Base-by-base conservation (phyloP, 2,113 vertebrate genomes). In the Mola mola region DNA sequence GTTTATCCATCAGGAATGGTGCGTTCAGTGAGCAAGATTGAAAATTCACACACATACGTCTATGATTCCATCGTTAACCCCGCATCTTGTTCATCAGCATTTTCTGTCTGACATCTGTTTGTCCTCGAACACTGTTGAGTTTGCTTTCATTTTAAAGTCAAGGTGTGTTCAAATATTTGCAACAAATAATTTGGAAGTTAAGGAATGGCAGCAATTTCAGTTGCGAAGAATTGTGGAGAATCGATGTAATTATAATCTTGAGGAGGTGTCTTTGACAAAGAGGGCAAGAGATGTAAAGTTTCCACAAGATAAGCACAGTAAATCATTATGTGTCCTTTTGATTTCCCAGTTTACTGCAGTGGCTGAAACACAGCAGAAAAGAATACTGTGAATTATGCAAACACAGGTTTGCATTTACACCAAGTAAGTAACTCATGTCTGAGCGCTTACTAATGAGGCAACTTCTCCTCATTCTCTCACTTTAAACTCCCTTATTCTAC, bases 321-420 rank as follows among this genome's bases (percentile, higher is more conserved):
- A 43, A 52, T 65, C 25, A 49, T 11, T 0, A 4, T 2, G 4
- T 69, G n/a, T 62, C 4, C 13, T 34, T 33, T 28, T 78, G 25
- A 81, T 81, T 74, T 91, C 89, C 59, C 94, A 99, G 97, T 87
- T 94, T 99, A 92, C 93, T 98, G 85, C 96, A 98, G 79, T 99
- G 97, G 97, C 92, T 99, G 88, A 98, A 98, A 92, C 97, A 98
- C 89, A 99, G 97, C 93, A 93, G 96, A 82, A 99, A 99, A 91
- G 97, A 99, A 91, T 99, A 99, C 91, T 99, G 97, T 92, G 97
- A 98, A 94, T 90, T 99, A 93, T 99, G 97, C 95, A 98, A 98
- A 90, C 96, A 99, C 92, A 93, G 96, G 92, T 99, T 99, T 92
- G 96, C 96, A 90, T 99, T 99, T 87, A 98, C 96, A 83, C 97